A percentile compares a stretch with the other conserved stretches of the same genome.
Conservation (phyloP, 2,797 vertebrate genomes). For the Argentina silus region DNA sequence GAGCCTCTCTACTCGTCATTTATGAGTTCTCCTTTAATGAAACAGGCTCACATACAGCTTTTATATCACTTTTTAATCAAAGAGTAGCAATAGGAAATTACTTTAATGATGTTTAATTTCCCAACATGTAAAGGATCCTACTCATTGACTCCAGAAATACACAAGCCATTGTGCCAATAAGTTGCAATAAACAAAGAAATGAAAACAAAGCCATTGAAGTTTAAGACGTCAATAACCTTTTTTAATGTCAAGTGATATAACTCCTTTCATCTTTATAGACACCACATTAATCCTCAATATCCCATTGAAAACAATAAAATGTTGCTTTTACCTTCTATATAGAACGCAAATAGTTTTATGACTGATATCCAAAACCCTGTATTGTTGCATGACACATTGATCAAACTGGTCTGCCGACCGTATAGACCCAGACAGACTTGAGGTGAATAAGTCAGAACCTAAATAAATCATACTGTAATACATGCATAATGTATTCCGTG, state of each 20-base stretch:
- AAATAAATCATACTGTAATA: neutral
- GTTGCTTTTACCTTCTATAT: neutral
- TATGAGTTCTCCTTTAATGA: neutral
- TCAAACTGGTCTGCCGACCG: neutral
- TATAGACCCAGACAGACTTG: neutral
- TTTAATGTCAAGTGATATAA: neutral
- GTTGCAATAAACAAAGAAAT: conserved; percentile 16
- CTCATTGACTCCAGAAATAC: conserved; percentile 16
- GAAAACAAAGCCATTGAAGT: conserved; percentile 8
- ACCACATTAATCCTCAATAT: neutral
- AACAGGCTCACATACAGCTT: conserved; percentile 16
- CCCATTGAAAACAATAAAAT: neutral
- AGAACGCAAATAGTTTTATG: neutral
- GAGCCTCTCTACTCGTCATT: neutral
- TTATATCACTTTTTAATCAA: conserved; percentile 15
- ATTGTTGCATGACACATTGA: neutral
- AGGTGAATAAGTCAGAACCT: neutral
- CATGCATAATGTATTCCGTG: neutral
- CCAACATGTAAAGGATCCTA: neutral
- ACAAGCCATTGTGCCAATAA: conserved; percentile 5
- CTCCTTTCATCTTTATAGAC: neutral
- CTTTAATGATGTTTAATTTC: too few relatives aligned
- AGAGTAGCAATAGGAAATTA: conserved; percentile 6
- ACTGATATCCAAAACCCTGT: neutral
- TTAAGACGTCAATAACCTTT: neutral